phyloP scores from a whole-genome alignment of 2,113 vertebrate genomes.

The Myiopsitta monachus region DNA sequence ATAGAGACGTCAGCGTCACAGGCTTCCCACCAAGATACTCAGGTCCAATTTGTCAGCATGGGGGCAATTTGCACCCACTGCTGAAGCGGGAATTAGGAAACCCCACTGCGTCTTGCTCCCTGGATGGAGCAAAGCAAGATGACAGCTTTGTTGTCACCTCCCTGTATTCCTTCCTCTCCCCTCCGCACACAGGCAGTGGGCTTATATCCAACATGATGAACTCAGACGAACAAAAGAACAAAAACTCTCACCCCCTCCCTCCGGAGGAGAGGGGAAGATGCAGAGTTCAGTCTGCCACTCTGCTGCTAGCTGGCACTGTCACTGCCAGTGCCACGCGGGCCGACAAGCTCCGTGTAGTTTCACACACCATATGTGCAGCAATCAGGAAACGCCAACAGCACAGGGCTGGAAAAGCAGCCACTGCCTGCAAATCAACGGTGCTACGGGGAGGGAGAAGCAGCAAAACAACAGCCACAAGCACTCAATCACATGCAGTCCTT shows the following conservation, averaged over 20 bases:
- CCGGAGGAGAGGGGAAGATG: background rate
- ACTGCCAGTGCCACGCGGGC: background rate
- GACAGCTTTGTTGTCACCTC: background rate
- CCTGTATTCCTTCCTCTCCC: background rate
- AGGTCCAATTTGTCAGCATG: accelerated
- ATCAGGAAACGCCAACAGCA: background rate
- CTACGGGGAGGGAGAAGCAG: background rate
- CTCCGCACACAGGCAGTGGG: accelerated
- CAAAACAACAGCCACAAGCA: background rate
- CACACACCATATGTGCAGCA: background rate
- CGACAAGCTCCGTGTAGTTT: background rate
- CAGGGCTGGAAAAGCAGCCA: background rate
- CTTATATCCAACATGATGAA: background rate
- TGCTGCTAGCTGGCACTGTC: background rate
- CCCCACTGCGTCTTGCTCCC: background rate
- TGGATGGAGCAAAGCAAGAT: background rate
- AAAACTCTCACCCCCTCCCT: background rate
- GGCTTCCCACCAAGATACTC: accelerated
- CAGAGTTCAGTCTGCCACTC: background rate
- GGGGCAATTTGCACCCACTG: background rate
- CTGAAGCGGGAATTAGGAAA: accelerated
- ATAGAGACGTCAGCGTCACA: accelerated
- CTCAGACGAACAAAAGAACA: background rate
- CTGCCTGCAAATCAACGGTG: background rate
- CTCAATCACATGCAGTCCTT: background rate